A percentile compares a stretch with the other conserved stretches of the same genome.
Conservation (phyloP, 2,113 vertebrate species). For the Lampris incognitus region DNA sequence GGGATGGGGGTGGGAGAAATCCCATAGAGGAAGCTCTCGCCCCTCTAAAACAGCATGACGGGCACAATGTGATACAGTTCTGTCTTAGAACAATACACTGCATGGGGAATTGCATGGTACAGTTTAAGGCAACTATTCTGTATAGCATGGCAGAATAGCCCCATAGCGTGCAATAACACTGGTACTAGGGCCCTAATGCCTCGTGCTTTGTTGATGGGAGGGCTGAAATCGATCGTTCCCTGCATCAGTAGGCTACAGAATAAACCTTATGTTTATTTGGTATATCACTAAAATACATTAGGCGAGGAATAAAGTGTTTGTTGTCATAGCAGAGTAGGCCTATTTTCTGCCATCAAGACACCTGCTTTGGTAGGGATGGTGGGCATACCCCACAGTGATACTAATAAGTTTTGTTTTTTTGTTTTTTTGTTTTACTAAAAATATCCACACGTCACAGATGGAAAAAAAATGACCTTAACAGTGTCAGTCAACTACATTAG, state of each 20-base stretch:
- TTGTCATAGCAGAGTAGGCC: background rate
- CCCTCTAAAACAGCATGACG: constrained; percentile 80
- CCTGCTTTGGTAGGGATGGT: background rate
- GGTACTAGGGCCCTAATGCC: constrained; percentile 40
- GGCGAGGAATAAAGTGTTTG: constrained; percentile 4
- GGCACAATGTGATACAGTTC: constrained; percentile 82
- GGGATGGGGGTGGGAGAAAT: constrained; percentile 70
- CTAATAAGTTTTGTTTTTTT: background rate
- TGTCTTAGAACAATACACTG: constrained; percentile 73
- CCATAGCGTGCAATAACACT: constrained; percentile 53
- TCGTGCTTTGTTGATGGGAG: constrained; percentile 23
- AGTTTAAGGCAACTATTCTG: constrained; percentile 57
- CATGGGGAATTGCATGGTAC: constrained; percentile 69
- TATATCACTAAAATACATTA: constrained; percentile 4
- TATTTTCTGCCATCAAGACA: background rate
- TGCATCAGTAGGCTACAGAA: background rate
- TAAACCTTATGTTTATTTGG: background rate
- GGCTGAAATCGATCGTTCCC: background rate
- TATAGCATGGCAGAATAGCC: constrained; percentile 64
- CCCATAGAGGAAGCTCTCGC: constrained; percentile 75
- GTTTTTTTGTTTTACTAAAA: background rate
- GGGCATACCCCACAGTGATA: background rate
- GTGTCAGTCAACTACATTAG: constrained; percentile 16
- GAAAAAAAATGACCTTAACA: constrained; percentile 13
- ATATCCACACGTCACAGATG: background rate